Percentiles rank a stretch among this genome's conserved stretches.
These are phyloP conservation scores for Drosophila takahashii DNA, from an alignment of 1,140 invertebrate genomes.

Conservation along the genomic window DNA sequence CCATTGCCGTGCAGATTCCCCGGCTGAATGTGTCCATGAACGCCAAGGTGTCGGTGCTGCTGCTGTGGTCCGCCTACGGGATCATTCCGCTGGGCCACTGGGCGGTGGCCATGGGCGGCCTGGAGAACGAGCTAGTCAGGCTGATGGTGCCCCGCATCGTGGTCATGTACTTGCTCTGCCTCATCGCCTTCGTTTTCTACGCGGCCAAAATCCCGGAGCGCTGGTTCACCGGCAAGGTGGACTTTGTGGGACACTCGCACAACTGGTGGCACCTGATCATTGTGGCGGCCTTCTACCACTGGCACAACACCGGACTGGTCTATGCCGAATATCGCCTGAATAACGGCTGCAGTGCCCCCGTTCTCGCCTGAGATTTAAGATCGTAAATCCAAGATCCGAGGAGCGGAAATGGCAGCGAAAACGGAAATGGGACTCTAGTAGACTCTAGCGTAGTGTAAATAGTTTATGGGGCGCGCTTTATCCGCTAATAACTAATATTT, in stretches of 20 bases:
- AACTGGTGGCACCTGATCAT: conserved; percentile 98
- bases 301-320: conserved; percentile 94
- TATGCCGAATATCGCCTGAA: conserved; percentile 94
- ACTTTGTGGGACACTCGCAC: conserved; percentile 97
- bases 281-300: conserved; percentile 95
- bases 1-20: conserved; percentile 92
- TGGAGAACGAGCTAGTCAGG: conserved; percentile 92
- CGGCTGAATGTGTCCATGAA: conserved; percentile 89
- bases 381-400: not conserved
- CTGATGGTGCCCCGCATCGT: conserved; percentile 91
- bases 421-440: conserved; percentile 15
- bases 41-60: conserved; percentile 92
- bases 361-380: conserved; percentile 42
- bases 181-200: conserved; percentile 95
- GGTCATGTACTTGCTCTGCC: conserved; percentile 94
- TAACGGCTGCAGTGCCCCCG: conserved; percentile 89
- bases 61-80: conserved; percentile 94
- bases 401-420: conserved; percentile 2
- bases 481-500: conserved; percentile 75
- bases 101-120: conserved; percentile 94
- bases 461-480: conserved; percentile 42
- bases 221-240: conserved; percentile 91
- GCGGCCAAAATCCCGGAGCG: conserved; percentile 89
- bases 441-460: conserved; percentile 58
- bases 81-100: conserved; percentile 96